Evolutionary conservation across 2,888 invertebrate genomes (phyloP).

Genomic region (Acheta domesticus): DNA sequence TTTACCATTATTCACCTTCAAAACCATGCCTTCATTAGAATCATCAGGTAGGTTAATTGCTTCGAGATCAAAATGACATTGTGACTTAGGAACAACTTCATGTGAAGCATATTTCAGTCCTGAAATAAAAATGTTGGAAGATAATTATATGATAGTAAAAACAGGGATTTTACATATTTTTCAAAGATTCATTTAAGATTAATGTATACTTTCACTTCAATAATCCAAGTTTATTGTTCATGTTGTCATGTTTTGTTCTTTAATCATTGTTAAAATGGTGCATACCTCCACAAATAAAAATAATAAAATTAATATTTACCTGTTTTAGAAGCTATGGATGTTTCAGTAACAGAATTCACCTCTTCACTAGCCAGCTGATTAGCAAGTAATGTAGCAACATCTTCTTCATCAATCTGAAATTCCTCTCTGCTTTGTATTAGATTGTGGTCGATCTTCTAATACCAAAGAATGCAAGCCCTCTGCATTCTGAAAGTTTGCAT

Average conservation of each 20-base stretch:
- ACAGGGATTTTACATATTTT: neutral
- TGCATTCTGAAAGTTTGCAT: neutral
- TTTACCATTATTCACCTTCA: too few relatives aligned
- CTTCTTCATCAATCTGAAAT: constrained; percentile 39
- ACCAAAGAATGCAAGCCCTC: constrained; percentile 10
- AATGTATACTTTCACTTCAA: too few relatives aligned
- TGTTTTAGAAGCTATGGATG: constrained; percentile 21
- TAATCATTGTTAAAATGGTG: too few relatives aligned
- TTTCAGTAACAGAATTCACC: constrained; percentile 23
- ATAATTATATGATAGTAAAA: neutral
- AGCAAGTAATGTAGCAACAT: constrained; percentile 41
- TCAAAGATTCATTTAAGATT: too few relatives aligned
- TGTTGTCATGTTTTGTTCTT: too few relatives aligned
- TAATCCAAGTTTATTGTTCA: too few relatives aligned
- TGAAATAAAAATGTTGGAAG: neutral
- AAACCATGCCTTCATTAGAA: neutral
- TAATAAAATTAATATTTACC: constrained; percentile 25
- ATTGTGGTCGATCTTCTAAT: constrained; percentile 25
- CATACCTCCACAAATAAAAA: too few relatives aligned
- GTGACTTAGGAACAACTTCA: neutral
- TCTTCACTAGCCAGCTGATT: constrained; percentile 40
- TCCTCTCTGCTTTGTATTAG: constrained; percentile 28
- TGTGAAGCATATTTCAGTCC: neutral
- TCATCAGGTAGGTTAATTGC: neutral
- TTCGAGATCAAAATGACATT: neutral